Evolutionary conservation across 2,113 vertebrate species (phyloP).

Genomic region (Brachyistius frenatus): DNA sequence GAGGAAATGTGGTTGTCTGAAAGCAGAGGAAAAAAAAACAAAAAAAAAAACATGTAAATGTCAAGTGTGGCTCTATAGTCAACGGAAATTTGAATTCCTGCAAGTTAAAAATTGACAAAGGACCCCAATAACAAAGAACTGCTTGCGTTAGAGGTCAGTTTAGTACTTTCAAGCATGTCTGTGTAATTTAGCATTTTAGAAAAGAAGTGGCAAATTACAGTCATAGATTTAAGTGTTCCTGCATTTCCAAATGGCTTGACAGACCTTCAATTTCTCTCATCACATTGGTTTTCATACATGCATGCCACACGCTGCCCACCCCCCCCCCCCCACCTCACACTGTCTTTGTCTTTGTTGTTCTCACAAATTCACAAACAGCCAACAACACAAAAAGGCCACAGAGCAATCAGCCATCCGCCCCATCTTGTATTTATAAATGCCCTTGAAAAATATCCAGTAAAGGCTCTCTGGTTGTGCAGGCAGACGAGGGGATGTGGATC

Average conservation of each 20-base stretch:
- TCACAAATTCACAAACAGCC: conserved; percentile 41
- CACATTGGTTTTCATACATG: conserved; percentile 4
- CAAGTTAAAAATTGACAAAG: too few relatives aligned
- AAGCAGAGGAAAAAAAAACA: too few relatives aligned
- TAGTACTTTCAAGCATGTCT: too few relatives aligned
- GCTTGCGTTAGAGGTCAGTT: too few relatives aligned
- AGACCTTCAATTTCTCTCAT: background rate
- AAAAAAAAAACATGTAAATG: background rate
- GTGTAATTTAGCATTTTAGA: too few relatives aligned
- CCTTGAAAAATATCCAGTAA: conserved; percentile 77
- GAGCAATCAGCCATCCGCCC: conserved; percentile 25
- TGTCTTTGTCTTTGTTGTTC: background rate
- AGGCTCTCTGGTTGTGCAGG: conserved; percentile 54
- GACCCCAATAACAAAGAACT: too few relatives aligned
- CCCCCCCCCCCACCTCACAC: background rate
- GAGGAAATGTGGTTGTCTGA: too few relatives aligned
- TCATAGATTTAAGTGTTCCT: too few relatives aligned
- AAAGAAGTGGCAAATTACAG: too few relatives aligned
- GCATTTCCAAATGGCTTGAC: too few relatives aligned
- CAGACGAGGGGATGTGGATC: conserved; percentile 68
- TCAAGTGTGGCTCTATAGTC: background rate
- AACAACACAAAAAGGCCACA: conserved; percentile 1
- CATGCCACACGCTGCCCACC: background rate
- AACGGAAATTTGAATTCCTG: too few relatives aligned
- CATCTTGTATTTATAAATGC: conserved; percentile 69